Evolutionary conservation across 2,797 vertebrate genomes (phyloP).

Genomic region (Tenualosa thibaudeaui): DNA sequence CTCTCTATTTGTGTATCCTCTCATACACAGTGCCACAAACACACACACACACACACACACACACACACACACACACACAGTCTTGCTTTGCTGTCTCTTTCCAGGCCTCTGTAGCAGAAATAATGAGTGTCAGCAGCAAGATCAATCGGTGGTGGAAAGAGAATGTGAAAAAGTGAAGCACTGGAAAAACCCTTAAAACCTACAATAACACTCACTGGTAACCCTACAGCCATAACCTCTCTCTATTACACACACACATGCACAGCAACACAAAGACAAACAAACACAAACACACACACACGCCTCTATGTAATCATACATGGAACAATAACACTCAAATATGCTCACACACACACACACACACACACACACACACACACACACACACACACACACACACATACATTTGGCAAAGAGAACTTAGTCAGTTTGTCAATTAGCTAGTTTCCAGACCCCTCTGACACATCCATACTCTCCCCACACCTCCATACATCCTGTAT

Average conservation of each 20-base stretch:
- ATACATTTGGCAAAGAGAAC: not conserved
- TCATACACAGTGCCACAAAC: not conserved
- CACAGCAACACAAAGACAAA: too few relatives aligned
- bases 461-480: too few relatives aligned
- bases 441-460: too few relatives aligned
- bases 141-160: not conserved
- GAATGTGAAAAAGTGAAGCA: not conserved
- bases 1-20: not conserved
- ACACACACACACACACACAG: not conserved
- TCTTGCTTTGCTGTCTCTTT: not conserved
- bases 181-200: constrained; percentile 8
- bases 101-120: not conserved
- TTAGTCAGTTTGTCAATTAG: too few relatives aligned
- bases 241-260: too few relatives aligned
- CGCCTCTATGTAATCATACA: too few relatives aligned
- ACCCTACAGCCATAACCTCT: not conserved
- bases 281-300: too few relatives aligned
- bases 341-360: too few relatives aligned
- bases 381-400: not conserved
- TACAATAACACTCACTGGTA: not conserved
- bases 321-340: too few relatives aligned
- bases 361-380: not conserved
- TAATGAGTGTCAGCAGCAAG: not conserved
- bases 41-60: constrained; percentile 6
- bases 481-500: too few relatives aligned